A percentile compares a stretch with the other conserved stretches of the same genome.
phyloP scores from a whole-genome alignment of 2,113 vertebrate species.

The Brachypodius melanocephalos region DNA sequence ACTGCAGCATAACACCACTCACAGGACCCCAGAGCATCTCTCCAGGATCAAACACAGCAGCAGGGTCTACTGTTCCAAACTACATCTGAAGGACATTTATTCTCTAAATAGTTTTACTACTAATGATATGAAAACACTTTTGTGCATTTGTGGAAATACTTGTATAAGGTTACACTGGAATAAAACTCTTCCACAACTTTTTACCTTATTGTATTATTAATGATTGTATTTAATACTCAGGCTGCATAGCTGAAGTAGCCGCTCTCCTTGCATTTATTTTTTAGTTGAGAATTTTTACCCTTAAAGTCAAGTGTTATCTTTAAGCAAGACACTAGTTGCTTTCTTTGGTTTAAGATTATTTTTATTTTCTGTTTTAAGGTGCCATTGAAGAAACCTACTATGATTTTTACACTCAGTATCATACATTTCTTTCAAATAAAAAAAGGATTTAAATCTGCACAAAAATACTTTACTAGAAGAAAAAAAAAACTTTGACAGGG shows the following conservation, averaged over 20 bases:
- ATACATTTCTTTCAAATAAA: background rate
- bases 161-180: background rate
- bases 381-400: slow-evolving; percentile 2
- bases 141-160: background rate
- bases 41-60: background rate
- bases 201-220: background rate
- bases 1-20: background rate
- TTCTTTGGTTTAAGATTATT: slow-evolving; percentile 39
- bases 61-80: background rate
- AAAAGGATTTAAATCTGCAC: background rate
- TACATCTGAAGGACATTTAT: background rate
- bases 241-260: background rate
- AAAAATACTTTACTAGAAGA: slow-evolving; percentile 11
- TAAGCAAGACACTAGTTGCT: slow-evolving; percentile 52
- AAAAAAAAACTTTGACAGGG: slow-evolving; percentile 9
- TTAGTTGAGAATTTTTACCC: background rate
- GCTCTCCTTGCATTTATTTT: background rate
- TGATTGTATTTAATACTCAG: background rate
- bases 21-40: background rate
- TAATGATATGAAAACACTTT: background rate
- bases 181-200: background rate
- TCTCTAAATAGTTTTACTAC: background rate
- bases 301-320: background rate
- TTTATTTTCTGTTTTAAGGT: slow-evolving; percentile 52
- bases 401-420: slow-evolving; percentile 2